Conservation (phyloP, 2,113 vertebrate species). For the Prunella himalayana region DNA sequence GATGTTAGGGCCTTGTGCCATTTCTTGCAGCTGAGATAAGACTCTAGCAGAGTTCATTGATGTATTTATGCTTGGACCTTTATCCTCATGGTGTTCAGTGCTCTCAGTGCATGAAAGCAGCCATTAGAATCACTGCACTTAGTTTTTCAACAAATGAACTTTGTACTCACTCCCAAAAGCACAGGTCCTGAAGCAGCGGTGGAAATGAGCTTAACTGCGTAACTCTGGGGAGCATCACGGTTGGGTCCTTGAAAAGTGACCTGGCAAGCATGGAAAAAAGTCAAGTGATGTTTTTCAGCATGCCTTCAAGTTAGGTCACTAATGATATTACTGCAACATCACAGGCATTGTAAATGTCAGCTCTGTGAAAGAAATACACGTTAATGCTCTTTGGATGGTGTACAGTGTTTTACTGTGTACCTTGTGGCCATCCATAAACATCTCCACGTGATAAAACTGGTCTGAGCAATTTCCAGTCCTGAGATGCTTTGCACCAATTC, state of each 20-base stretch:
- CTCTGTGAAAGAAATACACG: neutral
- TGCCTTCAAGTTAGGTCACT: neutral
- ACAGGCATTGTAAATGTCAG: neutral
- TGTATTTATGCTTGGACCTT: neutral
- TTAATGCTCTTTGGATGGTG: neutral
- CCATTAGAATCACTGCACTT: neutral
- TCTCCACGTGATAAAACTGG: neutral
- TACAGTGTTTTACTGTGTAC: accelerated
- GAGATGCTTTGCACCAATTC: neutral
- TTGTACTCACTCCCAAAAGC: neutral
- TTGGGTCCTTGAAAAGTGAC: neutral
- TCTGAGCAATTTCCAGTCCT: neutral
- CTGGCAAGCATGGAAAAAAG: neutral
- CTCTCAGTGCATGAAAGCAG: neutral
- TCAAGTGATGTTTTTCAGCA: neutral
- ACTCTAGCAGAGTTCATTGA: neutral
- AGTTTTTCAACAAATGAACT: neutral
- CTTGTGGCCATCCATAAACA: neutral
- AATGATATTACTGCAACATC: neutral
- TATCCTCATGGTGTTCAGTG: neutral
- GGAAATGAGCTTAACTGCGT: neutral
- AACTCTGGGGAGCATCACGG: neutral
- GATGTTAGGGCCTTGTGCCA: neutral
- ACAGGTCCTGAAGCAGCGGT: neutral
- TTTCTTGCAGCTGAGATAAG: neutral